Evolutionary conservation across 2,888 invertebrate genomes (phyloP).

Genomic region (Macrophya annulata): DNA sequence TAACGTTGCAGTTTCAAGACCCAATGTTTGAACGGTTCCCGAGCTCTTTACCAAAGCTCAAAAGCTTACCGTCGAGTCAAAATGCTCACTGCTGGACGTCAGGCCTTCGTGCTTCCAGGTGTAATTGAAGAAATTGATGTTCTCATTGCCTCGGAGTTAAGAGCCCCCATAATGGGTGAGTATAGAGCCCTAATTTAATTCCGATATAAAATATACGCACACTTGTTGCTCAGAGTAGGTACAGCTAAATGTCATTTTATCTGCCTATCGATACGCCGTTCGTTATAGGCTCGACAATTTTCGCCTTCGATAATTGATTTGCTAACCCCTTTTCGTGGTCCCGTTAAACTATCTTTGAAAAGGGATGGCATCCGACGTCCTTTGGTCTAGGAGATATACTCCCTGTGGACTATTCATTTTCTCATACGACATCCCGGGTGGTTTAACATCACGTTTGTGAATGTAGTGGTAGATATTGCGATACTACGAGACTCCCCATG

Average conservation of each 20-base stretch:
- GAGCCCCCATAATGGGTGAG: conserved; percentile 64
- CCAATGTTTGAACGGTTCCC: neutral
- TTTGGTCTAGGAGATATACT: neutral
- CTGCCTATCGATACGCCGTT: neutral
- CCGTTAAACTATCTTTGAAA: conserved; percentile 16
- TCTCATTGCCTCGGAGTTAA: conserved; percentile 65
- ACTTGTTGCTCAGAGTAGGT: conserved; percentile 12
- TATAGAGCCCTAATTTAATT: neutral
- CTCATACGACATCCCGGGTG: neutral
- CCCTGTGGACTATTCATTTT: neutral
- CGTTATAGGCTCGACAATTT: conserved; percentile 18
- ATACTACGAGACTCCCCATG: too few relatives aligned
- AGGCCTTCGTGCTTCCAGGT: conserved; percentile 65
- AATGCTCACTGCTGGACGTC: conserved; percentile 62
- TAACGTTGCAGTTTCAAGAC: neutral
- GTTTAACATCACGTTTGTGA: neutral
- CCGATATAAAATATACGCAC: neutral
- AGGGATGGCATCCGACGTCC: neutral
- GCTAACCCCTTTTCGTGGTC: conserved; percentile 3
- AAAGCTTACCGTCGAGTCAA: neutral
- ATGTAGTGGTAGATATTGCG: neutral
- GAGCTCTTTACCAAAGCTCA: neutral
- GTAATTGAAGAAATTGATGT: conserved; percentile 63
- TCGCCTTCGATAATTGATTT: conserved; percentile 31
- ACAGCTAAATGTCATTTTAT: neutral